These are phyloP conservation scores for Drosophila merina DNA, from an alignment of 2,888 invertebrate genomes.

Conservation along the genomic window DNA sequence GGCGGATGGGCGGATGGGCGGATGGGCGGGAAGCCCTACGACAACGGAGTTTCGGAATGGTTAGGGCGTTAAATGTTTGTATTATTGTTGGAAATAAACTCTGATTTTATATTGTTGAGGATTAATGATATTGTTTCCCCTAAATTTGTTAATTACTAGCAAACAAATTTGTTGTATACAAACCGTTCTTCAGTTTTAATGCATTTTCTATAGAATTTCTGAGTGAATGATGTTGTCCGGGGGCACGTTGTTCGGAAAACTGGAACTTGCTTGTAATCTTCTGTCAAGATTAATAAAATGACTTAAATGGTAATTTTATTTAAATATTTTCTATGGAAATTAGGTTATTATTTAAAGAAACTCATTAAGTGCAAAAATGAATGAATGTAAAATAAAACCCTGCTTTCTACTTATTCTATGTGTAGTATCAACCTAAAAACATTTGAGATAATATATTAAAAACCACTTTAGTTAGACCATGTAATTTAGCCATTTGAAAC, in stretches of 20 bases:
- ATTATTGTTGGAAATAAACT: conserved; percentile 78
- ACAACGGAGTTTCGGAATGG: conserved; percentile 31
- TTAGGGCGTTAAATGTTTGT: conserved; percentile 60
- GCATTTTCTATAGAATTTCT: conserved; percentile 78
- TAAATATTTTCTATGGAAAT: conserved; percentile 1
- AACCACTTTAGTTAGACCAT: not conserved
- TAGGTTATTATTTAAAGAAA: not conserved
- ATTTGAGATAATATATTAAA: not conserved
- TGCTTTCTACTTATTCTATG: not conserved
- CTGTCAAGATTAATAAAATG: not conserved
- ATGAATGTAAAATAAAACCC: too few relatives aligned
- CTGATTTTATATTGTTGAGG: conserved; percentile 77
- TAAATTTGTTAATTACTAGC: conserved; percentile 81
- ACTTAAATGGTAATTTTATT: not conserved
- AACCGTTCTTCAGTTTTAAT: conserved; percentile 75
- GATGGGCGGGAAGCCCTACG: conserved; percentile 37
- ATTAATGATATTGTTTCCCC: conserved; percentile 78
- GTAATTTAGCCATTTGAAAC: not conserved
- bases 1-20: not conserved
- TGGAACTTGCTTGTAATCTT: not conserved
- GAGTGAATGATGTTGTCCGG: conserved; percentile 60
- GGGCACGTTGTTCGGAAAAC: conserved; percentile 6
- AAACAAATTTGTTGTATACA: conserved; percentile 80
- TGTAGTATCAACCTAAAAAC: not conserved
- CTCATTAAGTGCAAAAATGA: too few relatives aligned